Conservation (phyloP, 2,113 vertebrate genomes). For the Equus przewalskii region DNA sequence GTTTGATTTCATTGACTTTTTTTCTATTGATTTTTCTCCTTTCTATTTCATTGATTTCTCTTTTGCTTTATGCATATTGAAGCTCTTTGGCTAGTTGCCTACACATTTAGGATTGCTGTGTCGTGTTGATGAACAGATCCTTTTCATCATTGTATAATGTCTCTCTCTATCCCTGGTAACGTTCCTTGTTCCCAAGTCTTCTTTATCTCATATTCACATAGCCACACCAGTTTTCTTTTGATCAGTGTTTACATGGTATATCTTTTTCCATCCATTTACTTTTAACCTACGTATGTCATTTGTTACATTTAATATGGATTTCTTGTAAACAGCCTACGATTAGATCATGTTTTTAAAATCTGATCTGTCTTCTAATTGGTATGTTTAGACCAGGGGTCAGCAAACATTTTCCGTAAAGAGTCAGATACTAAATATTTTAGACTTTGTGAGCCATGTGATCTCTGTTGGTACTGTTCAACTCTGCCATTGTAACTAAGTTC, state of each 20-base stretch:
- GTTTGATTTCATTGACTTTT: conserved; percentile 1
- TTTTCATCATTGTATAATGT: conserved; percentile 32
- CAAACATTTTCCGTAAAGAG: background rate
- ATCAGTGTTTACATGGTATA: background rate
- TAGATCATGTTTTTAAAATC: background rate
- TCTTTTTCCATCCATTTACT: background rate
- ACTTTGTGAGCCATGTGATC: background rate
- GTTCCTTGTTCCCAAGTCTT: background rate
- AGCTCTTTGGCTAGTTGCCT: background rate
- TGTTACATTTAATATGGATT: background rate
- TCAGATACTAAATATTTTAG: background rate
- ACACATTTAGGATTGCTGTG: background rate
- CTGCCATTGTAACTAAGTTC: background rate
- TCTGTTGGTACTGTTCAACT: background rate
- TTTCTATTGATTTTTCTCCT: background rate
- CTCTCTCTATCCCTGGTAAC: background rate
- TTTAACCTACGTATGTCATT: background rate
- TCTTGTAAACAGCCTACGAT: background rate
- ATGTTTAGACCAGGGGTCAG: background rate
- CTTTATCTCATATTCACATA: background rate
- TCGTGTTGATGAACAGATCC: background rate
- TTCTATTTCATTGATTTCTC: background rate
- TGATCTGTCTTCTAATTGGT: background rate
- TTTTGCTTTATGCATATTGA: conserved; percentile 20
- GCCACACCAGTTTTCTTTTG: background rate